These are phyloP conservation scores for Callorhinus ursinus DNA, from an alignment of 2,113 vertebrate species.

Conservation along the genomic window DNA sequence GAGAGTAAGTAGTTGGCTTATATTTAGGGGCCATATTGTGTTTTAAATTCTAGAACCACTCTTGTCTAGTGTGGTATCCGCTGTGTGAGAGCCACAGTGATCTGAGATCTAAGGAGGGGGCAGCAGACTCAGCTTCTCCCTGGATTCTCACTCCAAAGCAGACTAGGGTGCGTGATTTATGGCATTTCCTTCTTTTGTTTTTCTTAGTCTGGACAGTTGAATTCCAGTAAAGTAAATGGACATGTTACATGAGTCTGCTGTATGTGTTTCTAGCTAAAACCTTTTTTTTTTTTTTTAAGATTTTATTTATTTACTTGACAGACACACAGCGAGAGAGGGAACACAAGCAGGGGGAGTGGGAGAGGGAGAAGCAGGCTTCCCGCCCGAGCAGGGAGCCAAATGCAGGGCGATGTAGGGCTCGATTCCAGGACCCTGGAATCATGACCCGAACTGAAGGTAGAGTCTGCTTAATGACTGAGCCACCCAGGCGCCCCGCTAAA, in stretches of 20 bases:
- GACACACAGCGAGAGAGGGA: no score
- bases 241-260: not conserved
- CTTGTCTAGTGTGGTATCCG: not conserved
- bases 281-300: not conserved
- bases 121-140: not conserved
- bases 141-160: not conserved
- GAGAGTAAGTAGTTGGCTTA: not conserved
- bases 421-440: no score
- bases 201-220: conserved; percentile 1
- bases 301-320: no score
- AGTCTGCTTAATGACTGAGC: no score
- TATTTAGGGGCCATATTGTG: not conserved
- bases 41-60: not conserved
- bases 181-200: not conserved
- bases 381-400: no score
- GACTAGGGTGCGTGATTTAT: not conserved
- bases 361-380: no score
- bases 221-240: conserved; percentile 26
- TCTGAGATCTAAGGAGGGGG: not conserved
- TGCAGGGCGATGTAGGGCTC: no score
- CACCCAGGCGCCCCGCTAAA: not conserved
- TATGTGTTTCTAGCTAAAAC: not conserved
- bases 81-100: not conserved
- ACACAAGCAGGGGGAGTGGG: no score
- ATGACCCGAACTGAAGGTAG: no score